These are phyloP conservation scores for Notarius quadriscutis DNA, from an alignment of 2,113 vertebrate species.

Conservation along the genomic window DNA sequence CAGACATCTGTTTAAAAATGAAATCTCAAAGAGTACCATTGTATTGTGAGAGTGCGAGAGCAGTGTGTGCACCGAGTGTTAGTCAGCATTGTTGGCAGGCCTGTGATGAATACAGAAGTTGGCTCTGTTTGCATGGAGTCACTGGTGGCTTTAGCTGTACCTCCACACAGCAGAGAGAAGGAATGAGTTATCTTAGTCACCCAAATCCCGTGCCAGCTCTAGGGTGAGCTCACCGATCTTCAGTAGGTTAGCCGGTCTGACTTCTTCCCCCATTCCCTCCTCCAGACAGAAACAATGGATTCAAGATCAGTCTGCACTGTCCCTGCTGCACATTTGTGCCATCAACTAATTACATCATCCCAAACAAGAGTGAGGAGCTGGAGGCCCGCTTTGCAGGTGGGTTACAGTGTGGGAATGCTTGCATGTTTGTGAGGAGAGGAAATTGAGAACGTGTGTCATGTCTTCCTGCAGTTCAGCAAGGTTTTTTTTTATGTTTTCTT, in stretches of 20 bases:
- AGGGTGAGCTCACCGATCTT: constrained; percentile 29
- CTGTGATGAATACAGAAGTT: constrained; percentile 30
- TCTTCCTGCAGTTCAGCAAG: constrained; percentile 6
- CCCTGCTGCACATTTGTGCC: constrained; percentile 95
- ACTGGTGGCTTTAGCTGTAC: constrained; percentile 23
- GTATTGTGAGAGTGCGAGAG: constrained; percentile 14
- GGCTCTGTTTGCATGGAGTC: background rate
- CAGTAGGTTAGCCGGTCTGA: constrained; percentile 4
- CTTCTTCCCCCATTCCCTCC: constrained; percentile 40
- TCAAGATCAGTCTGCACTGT: constrained; percentile 97
- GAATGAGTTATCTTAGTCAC: constrained; percentile 21
- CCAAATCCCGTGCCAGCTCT: constrained; percentile 8
- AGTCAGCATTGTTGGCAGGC: constrained; percentile 22
- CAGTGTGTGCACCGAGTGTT: background rate
- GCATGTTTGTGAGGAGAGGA: constrained; percentile 13
- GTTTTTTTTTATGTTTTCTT: background rate
- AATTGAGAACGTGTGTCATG: background rate
- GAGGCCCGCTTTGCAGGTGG: constrained; percentile 95
- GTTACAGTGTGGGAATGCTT: constrained; percentile 31
- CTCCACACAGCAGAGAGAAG: constrained; percentile 1
- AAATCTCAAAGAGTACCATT: background rate
- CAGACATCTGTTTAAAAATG: background rate
- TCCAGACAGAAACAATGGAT: constrained; percentile 95
- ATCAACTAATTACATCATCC: constrained; percentile 95
- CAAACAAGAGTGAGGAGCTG: constrained; percentile 96